These are phyloP conservation scores for Paratrypauchen microcephalus DNA, from an alignment of 2,797 vertebrate species.

Conservation along the genomic window DNA sequence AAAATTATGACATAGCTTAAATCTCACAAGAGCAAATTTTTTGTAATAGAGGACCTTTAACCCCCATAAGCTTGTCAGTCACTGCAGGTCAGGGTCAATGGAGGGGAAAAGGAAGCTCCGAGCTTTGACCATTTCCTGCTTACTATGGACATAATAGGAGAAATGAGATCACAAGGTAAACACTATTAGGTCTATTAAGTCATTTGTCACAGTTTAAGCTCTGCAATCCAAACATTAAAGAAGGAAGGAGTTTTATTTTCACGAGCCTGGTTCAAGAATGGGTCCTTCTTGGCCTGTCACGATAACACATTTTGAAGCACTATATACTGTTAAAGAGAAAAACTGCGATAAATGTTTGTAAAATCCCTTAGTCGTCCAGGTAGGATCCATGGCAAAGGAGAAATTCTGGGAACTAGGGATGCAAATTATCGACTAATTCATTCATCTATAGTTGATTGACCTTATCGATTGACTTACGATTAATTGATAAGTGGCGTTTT, in stretches of 20 bases:
- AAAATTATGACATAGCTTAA: too few relatives aligned
- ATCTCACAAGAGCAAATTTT: too few relatives aligned
- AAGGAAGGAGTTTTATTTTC: background rate
- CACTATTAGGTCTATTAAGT: background rate
- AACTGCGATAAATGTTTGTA: too few relatives aligned
- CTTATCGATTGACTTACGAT: too few relatives aligned
- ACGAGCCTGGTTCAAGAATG: conserved; percentile 23
- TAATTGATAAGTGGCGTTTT: too few relatives aligned
- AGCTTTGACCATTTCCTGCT: conserved; percentile 37
- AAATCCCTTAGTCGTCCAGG: too few relatives aligned
- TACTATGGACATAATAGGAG: conserved; percentile 29
- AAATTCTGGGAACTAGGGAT: too few relatives aligned
- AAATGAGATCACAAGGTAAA: conserved; percentile 5
- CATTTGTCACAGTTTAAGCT: background rate
- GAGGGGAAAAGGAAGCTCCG: conserved; percentile 65
- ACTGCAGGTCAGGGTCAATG: conserved; percentile 36
- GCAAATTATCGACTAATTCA: too few relatives aligned
- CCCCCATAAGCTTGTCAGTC: background rate
- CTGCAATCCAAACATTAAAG: background rate
- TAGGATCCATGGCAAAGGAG: too few relatives aligned
- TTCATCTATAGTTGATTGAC: too few relatives aligned
- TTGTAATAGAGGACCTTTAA: background rate
- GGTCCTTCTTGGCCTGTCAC: background rate
- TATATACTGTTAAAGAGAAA: too few relatives aligned
- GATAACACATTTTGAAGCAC: too few relatives aligned